Evolutionary conservation across 2,888 invertebrate genomes (phyloP).

Genomic region (Chymomyza fuscimana): DNA sequence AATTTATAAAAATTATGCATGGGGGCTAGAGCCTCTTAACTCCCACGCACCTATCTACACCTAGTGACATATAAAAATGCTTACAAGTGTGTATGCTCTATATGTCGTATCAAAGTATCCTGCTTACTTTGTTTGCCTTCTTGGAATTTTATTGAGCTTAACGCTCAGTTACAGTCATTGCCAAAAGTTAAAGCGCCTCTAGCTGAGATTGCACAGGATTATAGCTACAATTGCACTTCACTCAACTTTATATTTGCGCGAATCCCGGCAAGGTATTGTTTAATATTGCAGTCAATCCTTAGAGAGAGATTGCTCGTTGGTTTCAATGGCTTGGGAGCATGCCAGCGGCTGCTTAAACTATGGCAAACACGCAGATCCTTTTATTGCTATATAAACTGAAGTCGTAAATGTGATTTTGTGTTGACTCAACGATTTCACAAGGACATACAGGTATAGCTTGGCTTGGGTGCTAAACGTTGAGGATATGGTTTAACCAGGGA

Average conservation of each 20-base stretch:
- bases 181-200: slow-evolving; percentile 57
- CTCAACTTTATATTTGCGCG: slow-evolving; percentile 23
- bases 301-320: slow-evolving; percentile 61
- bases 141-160: slow-evolving; percentile 69
- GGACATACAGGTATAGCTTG: slow-evolving; percentile 27
- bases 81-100: slow-evolving; percentile 29
- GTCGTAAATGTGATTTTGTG: slow-evolving; percentile 74
- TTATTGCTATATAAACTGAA: slow-evolving; percentile 68
- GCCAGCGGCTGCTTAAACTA: slow-evolving; percentile 6
- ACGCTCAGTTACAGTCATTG: slow-evolving; percentile 34
- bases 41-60: too few species aligned
- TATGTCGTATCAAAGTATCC: slow-evolving; percentile 6
- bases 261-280: slow-evolving; percentile 42
- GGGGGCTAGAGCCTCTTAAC: too few species aligned
- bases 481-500: neutral
- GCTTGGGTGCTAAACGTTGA: neutral
- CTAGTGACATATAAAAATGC: too few species aligned
- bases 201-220: neutral
- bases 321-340: slow-evolving; percentile 63
- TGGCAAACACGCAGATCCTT: slow-evolving; percentile 29
- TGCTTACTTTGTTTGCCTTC: slow-evolving; percentile 63
- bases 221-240: neutral
- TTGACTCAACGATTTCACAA: slow-evolving; percentile 63
- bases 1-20: too few species aligned
- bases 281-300: slow-evolving; percentile 1